phyloP scores from a whole-genome alignment of 92 coral and sea anemone species.

The Porites evermanni region DNA sequence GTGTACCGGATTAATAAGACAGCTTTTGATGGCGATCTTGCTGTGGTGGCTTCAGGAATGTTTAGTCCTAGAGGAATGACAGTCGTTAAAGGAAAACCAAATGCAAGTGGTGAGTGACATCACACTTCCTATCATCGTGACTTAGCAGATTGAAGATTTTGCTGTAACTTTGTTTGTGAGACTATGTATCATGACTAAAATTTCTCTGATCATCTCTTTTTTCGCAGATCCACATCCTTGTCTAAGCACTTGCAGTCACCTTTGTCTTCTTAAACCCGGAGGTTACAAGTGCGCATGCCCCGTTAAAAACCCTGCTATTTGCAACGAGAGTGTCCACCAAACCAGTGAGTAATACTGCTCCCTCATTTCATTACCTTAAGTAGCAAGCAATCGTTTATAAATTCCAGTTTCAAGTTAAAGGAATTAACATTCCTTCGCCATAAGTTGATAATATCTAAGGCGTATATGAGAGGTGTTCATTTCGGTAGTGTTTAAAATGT shows the following conservation, averaged over 20 bases:
- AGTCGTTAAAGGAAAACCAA: conserved; percentile 4
- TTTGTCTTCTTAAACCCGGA: conserved; percentile 37
- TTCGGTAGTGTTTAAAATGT: too few relatives aligned
- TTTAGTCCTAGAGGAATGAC: conserved; percentile 29
- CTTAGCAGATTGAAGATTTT: too few relatives aligned
- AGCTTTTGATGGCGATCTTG: not conserved
- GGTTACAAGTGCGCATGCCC: conserved; percentile 51
- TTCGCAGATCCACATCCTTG: conserved; percentile 8
- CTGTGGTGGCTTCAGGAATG: not conserved
- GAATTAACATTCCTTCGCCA: too few relatives aligned
- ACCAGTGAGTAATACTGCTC: not conserved
- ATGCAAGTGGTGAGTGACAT: conserved; percentile 9
- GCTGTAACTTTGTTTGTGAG: not conserved
- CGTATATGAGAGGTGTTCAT: too few relatives aligned
- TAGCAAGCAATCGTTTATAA: too few relatives aligned
- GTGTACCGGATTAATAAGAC: conserved; percentile 20
- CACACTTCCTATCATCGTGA: not conserved
- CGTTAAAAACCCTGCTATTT: not conserved
- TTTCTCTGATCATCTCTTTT: not conserved
- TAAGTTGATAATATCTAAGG: too few relatives aligned
- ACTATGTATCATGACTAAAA: not conserved
- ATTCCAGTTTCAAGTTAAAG: too few relatives aligned
- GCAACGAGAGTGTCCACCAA: not conserved
- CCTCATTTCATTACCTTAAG: not conserved
- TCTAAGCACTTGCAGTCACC: conserved; percentile 11